A percentile compares a stretch with the other conserved stretches of the same genome.
phyloP scores from a whole-genome alignment of 2,888 invertebrate species.

The Syrphus vitripennis region DNA sequence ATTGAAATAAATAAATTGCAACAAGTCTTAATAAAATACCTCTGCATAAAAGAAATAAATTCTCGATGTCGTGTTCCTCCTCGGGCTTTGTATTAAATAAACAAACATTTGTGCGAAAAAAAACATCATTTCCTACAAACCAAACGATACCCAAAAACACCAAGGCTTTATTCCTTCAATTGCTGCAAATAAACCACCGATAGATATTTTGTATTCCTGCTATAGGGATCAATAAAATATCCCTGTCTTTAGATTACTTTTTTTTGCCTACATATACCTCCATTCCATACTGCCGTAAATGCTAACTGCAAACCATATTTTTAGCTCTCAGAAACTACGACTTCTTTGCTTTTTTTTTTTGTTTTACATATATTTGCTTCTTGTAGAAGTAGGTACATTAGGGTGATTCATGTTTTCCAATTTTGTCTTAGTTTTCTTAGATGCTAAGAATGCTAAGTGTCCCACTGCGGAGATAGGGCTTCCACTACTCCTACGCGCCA shows the following conservation, averaged over 20 bases:
- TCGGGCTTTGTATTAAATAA: conserved; percentile 1
- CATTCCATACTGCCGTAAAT: neutral
- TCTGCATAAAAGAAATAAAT: neutral
- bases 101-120: neutral
- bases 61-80: neutral
- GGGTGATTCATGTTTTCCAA: neutral
- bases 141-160: neutral
- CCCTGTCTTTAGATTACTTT: neutral
- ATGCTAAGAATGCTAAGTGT: too few species aligned
- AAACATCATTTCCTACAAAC: neutral
- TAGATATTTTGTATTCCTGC: conserved; percentile 5
- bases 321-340: neutral
- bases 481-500: too few species aligned
- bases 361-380: neutral
- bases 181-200: conserved; percentile 7
- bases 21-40: neutral
- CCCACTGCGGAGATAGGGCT: too few species aligned
- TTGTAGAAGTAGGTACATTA: neutral
- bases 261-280: neutral
- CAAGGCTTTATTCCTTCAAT: conserved; percentile 1
- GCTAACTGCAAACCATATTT: conserved; percentile 17
- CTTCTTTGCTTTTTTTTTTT: neutral
- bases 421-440: too few species aligned
- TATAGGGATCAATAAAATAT: conserved; percentile 20
- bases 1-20: neutral